A percentile compares a stretch with the other conserved stretches of the same genome.
Evolutionary conservation across 2,888 invertebrate species (phyloP).

Genomic region (Drosophila leonis): DNA sequence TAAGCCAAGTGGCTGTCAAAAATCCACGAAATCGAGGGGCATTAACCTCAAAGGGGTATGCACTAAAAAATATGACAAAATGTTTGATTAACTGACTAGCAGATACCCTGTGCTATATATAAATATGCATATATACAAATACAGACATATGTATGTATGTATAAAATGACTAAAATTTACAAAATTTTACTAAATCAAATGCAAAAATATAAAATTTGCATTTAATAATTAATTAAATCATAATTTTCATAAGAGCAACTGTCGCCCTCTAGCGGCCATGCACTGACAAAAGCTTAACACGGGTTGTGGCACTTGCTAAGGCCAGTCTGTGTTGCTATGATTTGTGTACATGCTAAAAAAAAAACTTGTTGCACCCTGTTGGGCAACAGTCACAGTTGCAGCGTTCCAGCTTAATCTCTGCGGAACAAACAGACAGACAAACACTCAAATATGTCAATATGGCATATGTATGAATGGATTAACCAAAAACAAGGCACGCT

Average conservation of each 20-base stretch:
- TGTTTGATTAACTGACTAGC: not conserved
- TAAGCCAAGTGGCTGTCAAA: conserved; percentile 61
- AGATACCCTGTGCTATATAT: not conserved
- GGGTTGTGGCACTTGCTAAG: not conserved
- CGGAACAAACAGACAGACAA: not conserved
- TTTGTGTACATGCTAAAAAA: not conserved
- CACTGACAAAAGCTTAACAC: conserved; percentile 21
- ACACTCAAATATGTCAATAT: conserved; percentile 52
- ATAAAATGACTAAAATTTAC: too few relatives aligned
- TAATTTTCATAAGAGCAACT: not conserved
- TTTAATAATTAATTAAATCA: too few relatives aligned
- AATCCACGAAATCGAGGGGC: conserved; percentile 52
- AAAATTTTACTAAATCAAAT: too few relatives aligned
- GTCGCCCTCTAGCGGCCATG: not conserved
- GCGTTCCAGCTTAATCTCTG: not conserved
- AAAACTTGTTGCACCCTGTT: not conserved
- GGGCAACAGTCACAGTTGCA: not conserved
- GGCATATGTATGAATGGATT: conserved; percentile 39
- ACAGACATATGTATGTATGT: too few relatives aligned
- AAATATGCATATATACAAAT: too few relatives aligned
- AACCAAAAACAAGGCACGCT: conserved; percentile 25
- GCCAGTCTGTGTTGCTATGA: not conserved
- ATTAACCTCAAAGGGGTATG: conserved; percentile 55
- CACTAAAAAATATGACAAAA: not conserved
- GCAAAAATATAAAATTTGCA: too few relatives aligned